phyloP scores from a whole-genome alignment of 2,113 vertebrate genomes.

The Psilopsiagon aurifrons region DNA sequence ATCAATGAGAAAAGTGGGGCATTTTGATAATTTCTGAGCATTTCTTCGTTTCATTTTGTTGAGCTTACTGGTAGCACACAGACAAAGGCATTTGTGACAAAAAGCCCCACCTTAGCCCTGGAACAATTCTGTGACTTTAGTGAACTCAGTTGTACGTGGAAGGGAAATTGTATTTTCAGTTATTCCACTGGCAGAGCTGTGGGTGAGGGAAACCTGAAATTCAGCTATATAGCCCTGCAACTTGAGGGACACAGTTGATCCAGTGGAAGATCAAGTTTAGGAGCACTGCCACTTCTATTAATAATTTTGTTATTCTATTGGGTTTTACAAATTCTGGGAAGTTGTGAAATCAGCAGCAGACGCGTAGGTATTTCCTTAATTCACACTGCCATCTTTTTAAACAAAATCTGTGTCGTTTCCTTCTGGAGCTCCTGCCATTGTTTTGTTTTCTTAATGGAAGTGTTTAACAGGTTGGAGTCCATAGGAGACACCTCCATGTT shows the following conservation, averaged over 20 bases:
- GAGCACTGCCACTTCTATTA: background rate
- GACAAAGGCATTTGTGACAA: background rate
- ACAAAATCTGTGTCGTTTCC: background rate
- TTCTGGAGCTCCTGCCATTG: background rate
- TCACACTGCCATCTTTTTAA: background rate
- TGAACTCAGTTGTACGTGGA: background rate
- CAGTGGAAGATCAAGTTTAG: background rate
- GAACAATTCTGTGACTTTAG: background rate
- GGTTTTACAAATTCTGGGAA: background rate
- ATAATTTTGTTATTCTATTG: background rate
- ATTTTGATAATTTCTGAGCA: background rate
- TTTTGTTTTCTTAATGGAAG: background rate
- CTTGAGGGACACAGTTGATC: background rate
- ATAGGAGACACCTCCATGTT: background rate
- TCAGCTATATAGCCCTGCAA: background rate
- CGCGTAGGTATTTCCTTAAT: background rate
- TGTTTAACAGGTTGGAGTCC: background rate
- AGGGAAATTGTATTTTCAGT: constrained; percentile 2
- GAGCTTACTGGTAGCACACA: background rate
- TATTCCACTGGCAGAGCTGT: background rate
- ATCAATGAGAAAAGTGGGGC: background rate
- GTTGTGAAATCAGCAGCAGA: background rate
- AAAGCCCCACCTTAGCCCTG: background rate
- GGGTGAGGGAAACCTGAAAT: constrained; percentile 14
- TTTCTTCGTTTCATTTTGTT: constrained; percentile 26